Evolutionary conservation across 2,888 invertebrate species (phyloP).

Genomic region (Ichneumoninae sp.): DNA sequence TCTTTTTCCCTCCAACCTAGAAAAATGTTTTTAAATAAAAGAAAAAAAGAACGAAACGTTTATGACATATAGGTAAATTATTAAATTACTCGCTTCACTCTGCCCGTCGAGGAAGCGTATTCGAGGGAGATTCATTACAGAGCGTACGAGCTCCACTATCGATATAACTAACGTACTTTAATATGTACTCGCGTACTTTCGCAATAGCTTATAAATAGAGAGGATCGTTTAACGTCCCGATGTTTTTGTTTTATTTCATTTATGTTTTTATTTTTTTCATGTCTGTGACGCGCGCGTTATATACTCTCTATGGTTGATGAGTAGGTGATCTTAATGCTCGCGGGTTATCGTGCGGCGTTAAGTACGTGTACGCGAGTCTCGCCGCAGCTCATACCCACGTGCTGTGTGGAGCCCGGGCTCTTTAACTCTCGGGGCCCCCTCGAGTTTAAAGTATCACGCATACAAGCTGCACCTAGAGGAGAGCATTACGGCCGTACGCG

Average conservation of each 20-base stretch:
- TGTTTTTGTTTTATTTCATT: background rate
- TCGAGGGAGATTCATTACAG: constrained; percentile 41
- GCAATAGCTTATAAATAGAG: constrained; percentile 35
- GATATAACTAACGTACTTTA: constrained; percentile 31
- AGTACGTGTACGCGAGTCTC: constrained; percentile 49
- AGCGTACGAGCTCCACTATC: constrained; percentile 41
- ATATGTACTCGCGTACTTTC: background rate
- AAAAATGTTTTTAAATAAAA: background rate
- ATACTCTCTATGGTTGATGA: constrained; percentile 34
- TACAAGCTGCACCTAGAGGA: constrained; percentile 38
- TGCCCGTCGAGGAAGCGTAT: background rate
- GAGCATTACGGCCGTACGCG: constrained; percentile 8
- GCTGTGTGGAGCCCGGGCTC: constrained; percentile 33
- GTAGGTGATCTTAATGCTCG: constrained; percentile 56
- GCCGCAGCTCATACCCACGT: constrained; percentile 38
- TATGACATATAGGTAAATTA: constrained; percentile 39
- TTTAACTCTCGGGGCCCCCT: constrained; percentile 46
- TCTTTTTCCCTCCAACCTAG: background rate
- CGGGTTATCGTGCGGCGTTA: constrained; percentile 55
- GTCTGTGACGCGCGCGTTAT: constrained; percentile 2
- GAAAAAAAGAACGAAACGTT: constrained; percentile 29
- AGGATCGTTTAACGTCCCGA: constrained; percentile 49
- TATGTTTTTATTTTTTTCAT: background rate
- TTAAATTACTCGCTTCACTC: constrained; percentile 43
- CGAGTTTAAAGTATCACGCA: constrained; percentile 54